A percentile compares a stretch with the other conserved stretches of the same genome.
These are phyloP conservation scores for Parascotia fuliginaria DNA, from an alignment of 2,888 invertebrate genomes.

Conservation along the genomic window DNA sequence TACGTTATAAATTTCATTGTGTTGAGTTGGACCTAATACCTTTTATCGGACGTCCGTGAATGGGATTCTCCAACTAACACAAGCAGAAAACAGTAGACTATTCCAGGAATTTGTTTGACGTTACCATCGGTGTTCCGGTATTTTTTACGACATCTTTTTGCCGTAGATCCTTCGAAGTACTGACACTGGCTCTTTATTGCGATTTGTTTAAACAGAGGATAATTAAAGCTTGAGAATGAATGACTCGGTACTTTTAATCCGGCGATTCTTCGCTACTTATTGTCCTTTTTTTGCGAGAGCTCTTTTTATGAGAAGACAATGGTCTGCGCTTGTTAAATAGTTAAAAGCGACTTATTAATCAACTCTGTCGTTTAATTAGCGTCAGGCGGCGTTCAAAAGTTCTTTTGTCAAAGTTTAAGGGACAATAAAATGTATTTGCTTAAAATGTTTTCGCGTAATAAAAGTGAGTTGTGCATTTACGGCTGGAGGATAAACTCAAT, in stretches of 20 bases:
- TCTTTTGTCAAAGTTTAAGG: slow-evolving; percentile 54
- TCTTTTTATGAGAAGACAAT: slow-evolving; percentile 74
- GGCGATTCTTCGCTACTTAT: slow-evolving; percentile 60
- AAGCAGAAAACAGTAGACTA: slow-evolving; percentile 58
- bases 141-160: slow-evolving; percentile 63
- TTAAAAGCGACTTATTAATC: slow-evolving; percentile 76
- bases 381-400: slow-evolving; percentile 56
- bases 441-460: slow-evolving; percentile 18
- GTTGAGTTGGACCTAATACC: slow-evolving; percentile 14
- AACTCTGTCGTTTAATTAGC: slow-evolving; percentile 74
- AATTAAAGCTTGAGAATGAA: slow-evolving; percentile 79
- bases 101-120: slow-evolving; percentile 70
- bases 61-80: slow-evolving; percentile 54
- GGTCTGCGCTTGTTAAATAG: slow-evolving; percentile 74
- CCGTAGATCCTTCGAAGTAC: slow-evolving; percentile 54
- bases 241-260: slow-evolving; percentile 76
- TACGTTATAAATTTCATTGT: slow-evolving; percentile 14
- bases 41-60: slow-evolving; percentile 34
- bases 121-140: slow-evolving; percentile 58
- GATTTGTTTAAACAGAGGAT: slow-evolving; percentile 82
- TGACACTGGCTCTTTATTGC: slow-evolving; percentile 68
- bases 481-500: slow-evolving; percentile 8
- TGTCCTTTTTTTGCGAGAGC: slow-evolving; percentile 61
- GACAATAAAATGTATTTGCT: slow-evolving; percentile 47
- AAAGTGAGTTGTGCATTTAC: slow-evolving; percentile 17